Percentiles rank a stretch among this genome's conserved stretches.
phyloP scores from a whole-genome alignment of 2,113 vertebrate species.

The Eulemur macaco region DNA sequence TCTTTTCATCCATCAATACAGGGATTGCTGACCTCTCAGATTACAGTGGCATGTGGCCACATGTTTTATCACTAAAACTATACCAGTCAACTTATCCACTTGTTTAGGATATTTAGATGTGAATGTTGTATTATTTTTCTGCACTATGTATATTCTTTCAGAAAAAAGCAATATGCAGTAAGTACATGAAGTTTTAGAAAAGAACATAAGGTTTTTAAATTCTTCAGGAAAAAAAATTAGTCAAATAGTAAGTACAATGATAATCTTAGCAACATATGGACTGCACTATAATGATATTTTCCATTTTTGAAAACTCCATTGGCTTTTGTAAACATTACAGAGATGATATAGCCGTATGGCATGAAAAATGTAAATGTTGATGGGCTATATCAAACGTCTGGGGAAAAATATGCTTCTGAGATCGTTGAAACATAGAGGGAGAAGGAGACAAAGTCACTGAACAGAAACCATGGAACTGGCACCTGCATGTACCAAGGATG shows the following conservation, averaged over 20 bases:
- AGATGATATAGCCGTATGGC: not conserved
- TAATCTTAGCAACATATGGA: not conserved
- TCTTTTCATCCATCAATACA: constrained; percentile 53
- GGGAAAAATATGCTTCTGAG: not conserved
- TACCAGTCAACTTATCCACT: not conserved
- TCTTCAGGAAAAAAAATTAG: not conserved
- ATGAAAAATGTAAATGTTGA: constrained; percentile 14
- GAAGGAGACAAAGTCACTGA: not conserved
- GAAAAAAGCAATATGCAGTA: not conserved
- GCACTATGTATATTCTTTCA: not conserved
- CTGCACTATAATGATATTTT: not conserved
- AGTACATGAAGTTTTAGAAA: not conserved
- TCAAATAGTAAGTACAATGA: not conserved
- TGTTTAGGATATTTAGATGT: not conserved
- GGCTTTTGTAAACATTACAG: not conserved
- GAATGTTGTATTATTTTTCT: not conserved
- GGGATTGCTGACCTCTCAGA: not conserved
- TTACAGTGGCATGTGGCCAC: not conserved
- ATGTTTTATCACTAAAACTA: not conserved
- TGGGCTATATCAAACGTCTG: not conserved
- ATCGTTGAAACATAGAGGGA: not conserved
- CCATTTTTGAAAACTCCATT: not conserved
- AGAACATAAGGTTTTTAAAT: not conserved
- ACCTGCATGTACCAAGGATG: not conserved
- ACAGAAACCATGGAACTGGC: not conserved